Evolutionary conservation across 2,888 invertebrate genomes (phyloP), one percentile per base, ranked within the genome.

Genomic region (Lathronympha strigana): DNA sequence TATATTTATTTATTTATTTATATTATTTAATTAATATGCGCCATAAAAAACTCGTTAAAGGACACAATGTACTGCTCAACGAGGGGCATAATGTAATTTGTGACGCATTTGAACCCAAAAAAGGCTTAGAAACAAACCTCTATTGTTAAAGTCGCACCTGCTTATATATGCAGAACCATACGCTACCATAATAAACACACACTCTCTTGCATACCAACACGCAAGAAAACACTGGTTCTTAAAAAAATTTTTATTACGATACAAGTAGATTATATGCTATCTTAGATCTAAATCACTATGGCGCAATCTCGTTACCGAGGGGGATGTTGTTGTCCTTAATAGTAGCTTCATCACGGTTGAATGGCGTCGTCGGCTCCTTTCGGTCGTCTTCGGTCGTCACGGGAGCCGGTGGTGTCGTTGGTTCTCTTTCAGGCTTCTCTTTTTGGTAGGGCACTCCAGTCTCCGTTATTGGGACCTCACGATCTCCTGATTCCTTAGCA

Each of bases 171-270:
- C 67, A 57, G 43, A 57, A 28, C 58, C 61, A 57, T 23, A 23
- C 49, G 19, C 38, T 15, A 17, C 38, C 63, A 66, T 58, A 63
- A 62, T 54, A 73, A 45, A 70, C 71, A 67, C 69, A 70, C 62
- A 68, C 76, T 76, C 75, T 69, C 71, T 71, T 74, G 80, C 82
- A 81, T 81, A 75, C 80, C 71, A 73, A 78, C 74, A 73, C 72
- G 76, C 58, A 74, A 78, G 71, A 78, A 80, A 86, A 85, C 84
- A 83, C 82, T 78, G 69, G 50, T 66, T 76, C 76, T 79, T 78
- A 77, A 81, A 84, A 86, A 86, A 80, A 86, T 83, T 83, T 90
- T 90, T 90, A 90, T 91, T 91, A 87, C 75, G 88, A 87, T 88
- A 88, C 85, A 68, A 66, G 68, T 86, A 83, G 76, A 75, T 83